Base-by-base conservation (phyloP, 2,888 invertebrate species). In the Junonia oenone region DNA sequence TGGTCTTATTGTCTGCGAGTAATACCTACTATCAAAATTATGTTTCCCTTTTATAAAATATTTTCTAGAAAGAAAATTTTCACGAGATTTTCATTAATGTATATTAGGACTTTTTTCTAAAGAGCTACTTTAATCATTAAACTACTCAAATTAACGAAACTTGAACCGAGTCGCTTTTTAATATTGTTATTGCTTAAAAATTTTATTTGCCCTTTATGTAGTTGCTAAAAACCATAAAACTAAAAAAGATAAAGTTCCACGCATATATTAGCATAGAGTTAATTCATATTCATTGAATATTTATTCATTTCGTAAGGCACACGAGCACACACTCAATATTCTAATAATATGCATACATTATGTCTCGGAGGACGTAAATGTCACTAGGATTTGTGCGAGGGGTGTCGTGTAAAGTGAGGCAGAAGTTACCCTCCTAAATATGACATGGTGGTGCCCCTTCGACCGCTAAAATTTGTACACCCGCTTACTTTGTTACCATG, bases 401-500 rank as follows among this genome's bases (percentile, higher is more conserved):
- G 14, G 19, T 48, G 40, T 40, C 33, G 22, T 33, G 22, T 33
- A 11, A 22, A 43, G 54, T n/a, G 9, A 47, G 26, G 33, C 43
- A 33, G 26, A 54, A 45, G 22, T 43, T 43, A 26, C 22, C 48
- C 48, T 26, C 17, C 48, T 27, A 14, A 26, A 49, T 48, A 43
- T 49, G 29, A 26, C 54, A 48, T 8, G 47, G 19, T 31, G 11
- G 35, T 35, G 54, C 48, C 54, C 33, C 49, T 54, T 49, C 54
- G 40, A 48, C 48, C 54, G 54, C 54, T 54, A 48, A 54, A 54
- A 45, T 49, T 54, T 26, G 48, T 43, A 49, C 26, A 43, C 11
- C 43, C 48, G 22, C 54, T 15, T 14, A 19, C 19, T 40, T 40
- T 19, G 5, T 5, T 19, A 37, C 37, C 14, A 15, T 11, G 0